Base-by-base conservation (phyloP, 2,888 invertebrate genomes). In the Heteropelma amictum region DNA sequence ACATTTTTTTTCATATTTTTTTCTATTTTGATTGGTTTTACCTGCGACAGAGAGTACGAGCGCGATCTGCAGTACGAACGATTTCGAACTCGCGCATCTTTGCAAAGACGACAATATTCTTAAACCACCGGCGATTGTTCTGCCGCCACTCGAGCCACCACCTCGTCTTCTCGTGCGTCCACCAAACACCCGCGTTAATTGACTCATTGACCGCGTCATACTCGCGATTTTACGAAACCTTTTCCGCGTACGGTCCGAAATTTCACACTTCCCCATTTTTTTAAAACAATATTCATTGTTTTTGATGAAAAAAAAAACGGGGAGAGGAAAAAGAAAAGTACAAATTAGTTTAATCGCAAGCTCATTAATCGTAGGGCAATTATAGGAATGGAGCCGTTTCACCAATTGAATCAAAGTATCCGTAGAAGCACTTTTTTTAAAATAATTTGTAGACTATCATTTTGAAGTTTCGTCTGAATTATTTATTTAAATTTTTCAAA, bases 21-120 rank as follows among this genome's bases (percentile, higher is more conserved):
- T 35, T 49, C 14, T 69, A 8, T 10, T 28, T 26, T 54, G 75
- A 42, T 49, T 61, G 56, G 71, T 70, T 71, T 75, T 75, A 75
- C 75, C 75, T 75, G 75, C 75, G 65, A 63, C 65, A 67, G 75
- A 75, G 49, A 75, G 75, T 75, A 63, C 54, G 67, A 75, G 67
- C 42, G 75, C 75, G 75, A 67, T 56, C 56, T 71, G 67, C 40
- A 75, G 70, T 56, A 71, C 75, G 75, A 67, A 70, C 71, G 71
- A 71, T 75, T 71, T 67, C 60, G 71, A 71, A 28, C 75, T 70
- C 58, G 71, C 61, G 67, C 75, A 71, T 63, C 75, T 67, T 67
- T 72, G 60, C 53, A 72, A 72, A 53, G 65, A 38, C 45, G 75
- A 67, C 67, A 75, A 75, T 67, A 71, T 40, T 67, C 67, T 67